Percentiles rank a stretch among this genome's conserved stretches.
Conservation (phyloP, 2,888 invertebrate species). For the Thereva nobilitata region DNA sequence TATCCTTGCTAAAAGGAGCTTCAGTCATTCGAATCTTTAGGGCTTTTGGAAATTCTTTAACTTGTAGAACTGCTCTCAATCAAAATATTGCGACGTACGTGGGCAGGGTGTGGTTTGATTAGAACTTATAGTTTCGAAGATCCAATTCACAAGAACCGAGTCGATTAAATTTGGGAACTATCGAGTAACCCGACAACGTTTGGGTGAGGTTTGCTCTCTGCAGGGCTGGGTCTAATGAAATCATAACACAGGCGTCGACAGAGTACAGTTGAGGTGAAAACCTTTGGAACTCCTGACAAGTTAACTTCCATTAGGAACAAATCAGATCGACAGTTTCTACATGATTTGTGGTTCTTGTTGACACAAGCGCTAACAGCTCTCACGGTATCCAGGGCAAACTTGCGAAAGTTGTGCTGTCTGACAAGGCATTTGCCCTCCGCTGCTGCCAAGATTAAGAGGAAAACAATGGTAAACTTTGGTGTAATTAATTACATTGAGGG, state of each 20-base stretch:
- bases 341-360: slow-evolving; percentile 29
- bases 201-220: too few species aligned
- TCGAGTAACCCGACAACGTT: too few species aligned
- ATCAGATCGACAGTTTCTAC: slow-evolving; percentile 32
- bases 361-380: slow-evolving; percentile 2
- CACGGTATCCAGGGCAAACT: background rate
- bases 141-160: too few species aligned
- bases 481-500: slow-evolving; percentile 39
- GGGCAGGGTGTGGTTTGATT: slow-evolving; percentile 6
- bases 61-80: slow-evolving; percentile 29
- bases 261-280: slow-evolving; percentile 4
- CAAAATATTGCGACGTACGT: slow-evolving; percentile 27
- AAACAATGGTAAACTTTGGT: slow-evolving; percentile 38
- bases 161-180: too few species aligned
- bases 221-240: too few species aligned
- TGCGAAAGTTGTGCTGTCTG: slow-evolving; percentile 15
- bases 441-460: slow-evolving; percentile 24
- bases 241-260: background rate
- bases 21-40: slow-evolving; percentile 22
- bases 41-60: slow-evolving; percentile 26
- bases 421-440: background rate
- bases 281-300: slow-evolving; percentile 12
- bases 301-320: slow-evolving; percentile 24
- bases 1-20: slow-evolving; percentile 24
- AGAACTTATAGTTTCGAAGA: background rate